Percentiles rank a stretch among this genome's conserved stretches.
Evolutionary conservation across 1,140 invertebrate species (phyloP).

Genomic region (Tetraneura akinire): DNA sequence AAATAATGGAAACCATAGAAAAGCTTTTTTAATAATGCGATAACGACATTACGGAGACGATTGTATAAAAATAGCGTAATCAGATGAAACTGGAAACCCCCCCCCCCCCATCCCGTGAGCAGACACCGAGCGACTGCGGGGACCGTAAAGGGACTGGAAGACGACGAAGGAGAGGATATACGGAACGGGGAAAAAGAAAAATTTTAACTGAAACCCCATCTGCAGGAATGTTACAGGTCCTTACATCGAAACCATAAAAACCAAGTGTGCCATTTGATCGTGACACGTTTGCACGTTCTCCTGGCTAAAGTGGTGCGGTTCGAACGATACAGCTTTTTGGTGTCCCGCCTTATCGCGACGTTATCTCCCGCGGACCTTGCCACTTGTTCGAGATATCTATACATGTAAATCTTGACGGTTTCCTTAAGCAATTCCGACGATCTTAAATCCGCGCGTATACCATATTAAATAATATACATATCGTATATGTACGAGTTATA

Average conservation of each 20-base stretch:
- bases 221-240: slow-evolving; percentile 7
- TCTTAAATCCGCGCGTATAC: not conserved
- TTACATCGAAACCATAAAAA: slow-evolving; percentile 28
- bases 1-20: not conserved
- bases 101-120: too few relatives aligned
- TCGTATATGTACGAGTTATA: too few relatives aligned
- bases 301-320: slow-evolving; percentile 32
- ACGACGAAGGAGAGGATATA: too few relatives aligned
- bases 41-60: not conserved
- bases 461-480: not conserved
- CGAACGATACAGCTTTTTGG: not conserved
- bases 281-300: slow-evolving; percentile 16
- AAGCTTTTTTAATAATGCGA: not conserved
- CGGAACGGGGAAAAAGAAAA: not conserved
- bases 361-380: not conserved
- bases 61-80: slow-evolving; percentile 10
- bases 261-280: slow-evolving; percentile 26
- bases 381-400: not conserved
- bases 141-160: too few relatives aligned
- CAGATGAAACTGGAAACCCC: not conserved
- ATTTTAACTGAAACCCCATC: not conserved
- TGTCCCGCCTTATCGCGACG: not conserved
- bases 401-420: slow-evolving; percentile 31
- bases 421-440: slow-evolving; percentile 24
- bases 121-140: not conserved